Conservation (phyloP, 1,140 invertebrate species). For the Bombus superbus region DNA sequence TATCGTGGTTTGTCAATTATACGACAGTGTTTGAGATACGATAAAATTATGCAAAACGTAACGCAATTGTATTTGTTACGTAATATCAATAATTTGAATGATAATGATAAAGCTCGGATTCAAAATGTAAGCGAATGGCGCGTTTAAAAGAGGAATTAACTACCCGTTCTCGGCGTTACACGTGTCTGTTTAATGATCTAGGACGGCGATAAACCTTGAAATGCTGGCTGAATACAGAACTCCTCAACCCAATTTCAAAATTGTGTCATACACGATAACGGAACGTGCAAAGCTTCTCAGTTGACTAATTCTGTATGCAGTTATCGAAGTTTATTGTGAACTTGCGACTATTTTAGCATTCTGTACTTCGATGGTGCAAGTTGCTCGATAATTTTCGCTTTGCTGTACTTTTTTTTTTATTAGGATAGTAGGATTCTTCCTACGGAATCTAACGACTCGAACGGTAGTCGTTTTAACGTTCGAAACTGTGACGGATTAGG, state of each 20-base stretch:
- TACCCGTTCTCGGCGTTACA: background rate
- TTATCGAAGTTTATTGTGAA: slow-evolving; percentile 2
- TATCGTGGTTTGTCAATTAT: background rate
- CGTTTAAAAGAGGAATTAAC: slow-evolving; percentile 17
- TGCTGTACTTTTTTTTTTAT: background rate
- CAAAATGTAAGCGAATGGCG: background rate
- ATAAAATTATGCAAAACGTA: too few relatives aligned
- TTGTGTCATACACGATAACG: slow-evolving; percentile 21
- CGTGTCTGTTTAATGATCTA: slow-evolving; percentile 23
- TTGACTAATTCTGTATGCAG: slow-evolving; percentile 1
- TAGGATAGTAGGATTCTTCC: background rate
- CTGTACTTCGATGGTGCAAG: background rate
- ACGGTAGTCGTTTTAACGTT: background rate
- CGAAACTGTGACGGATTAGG: background rate
- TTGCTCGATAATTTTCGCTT: background rate
- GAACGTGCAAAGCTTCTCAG: background rate
- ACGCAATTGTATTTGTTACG: too few relatives aligned
- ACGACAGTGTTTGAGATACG: background rate
- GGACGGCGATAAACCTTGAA: slow-evolving; percentile 19
- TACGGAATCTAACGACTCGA: background rate
- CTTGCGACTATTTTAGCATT: background rate
- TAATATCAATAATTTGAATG: background rate
- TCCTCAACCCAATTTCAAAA: slow-evolving; percentile 25
- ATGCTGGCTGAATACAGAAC: slow-evolving; percentile 6
- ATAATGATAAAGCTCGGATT: background rate